Conservation (phyloP, 2,113 vertebrate genomes). For the Vireo altiloquus region DNA sequence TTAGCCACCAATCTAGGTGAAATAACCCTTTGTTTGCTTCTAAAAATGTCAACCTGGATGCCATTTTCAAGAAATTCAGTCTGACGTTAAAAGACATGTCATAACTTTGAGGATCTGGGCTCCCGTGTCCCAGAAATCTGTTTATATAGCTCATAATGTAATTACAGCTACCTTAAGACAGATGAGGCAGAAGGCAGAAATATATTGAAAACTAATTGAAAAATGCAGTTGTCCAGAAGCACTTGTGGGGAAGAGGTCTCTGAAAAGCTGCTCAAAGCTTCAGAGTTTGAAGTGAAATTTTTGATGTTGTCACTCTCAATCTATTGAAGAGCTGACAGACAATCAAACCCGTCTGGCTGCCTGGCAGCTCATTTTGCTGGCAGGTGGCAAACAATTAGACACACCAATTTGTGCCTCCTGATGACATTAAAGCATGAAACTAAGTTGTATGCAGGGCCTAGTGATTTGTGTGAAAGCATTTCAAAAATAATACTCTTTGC, state of each 20-base stretch:
- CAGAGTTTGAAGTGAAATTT: constrained; percentile 82
- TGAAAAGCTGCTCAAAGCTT: constrained; percentile 74
- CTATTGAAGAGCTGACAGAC: constrained; percentile 87
- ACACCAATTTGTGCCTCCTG: constrained; percentile 92
- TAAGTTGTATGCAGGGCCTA: constrained; percentile 90
- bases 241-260: constrained; percentile 73
- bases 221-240: constrained; percentile 78
- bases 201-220: constrained; percentile 80
- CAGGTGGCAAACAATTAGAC: constrained; percentile 99
- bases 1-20: constrained; percentile 20
- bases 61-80: constrained; percentile 56
- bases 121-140: constrained; percentile 63
- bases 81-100: constrained; percentile 66
- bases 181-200: constrained; percentile 71
- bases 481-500: constrained; percentile 99
- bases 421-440: constrained; percentile 95
- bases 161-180: constrained; percentile 76
- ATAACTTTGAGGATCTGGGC: constrained; percentile 67
- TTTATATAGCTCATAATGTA: constrained; percentile 71
- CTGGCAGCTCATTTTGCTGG: constrained; percentile 98
- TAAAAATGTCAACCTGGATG: constrained; percentile 47
- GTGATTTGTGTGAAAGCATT: constrained; percentile 99
- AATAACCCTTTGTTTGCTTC: constrained; percentile 36
- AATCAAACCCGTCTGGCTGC: constrained; percentile 88
- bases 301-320: constrained; percentile 97